phyloP scores from a whole-genome alignment of 2,888 invertebrate species.

The Volucella inflata region DNA sequence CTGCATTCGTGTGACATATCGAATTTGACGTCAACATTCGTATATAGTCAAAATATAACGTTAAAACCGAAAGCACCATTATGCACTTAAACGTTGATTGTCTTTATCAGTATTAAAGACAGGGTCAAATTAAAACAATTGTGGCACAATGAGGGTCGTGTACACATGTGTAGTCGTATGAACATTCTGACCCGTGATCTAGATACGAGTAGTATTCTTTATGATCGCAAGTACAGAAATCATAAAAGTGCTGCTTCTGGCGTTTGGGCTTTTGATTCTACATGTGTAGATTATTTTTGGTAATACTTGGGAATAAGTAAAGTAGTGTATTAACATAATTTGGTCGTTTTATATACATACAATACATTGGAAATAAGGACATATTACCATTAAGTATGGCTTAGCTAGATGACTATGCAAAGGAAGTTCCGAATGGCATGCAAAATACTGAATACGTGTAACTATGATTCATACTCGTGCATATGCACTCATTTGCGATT shows the following conservation, averaged over 20 bases:
- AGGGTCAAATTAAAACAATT: slow-evolving; percentile 59
- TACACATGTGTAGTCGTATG: not conserved
- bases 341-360: slow-evolving; percentile 24
- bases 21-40: slow-evolving; percentile 42
- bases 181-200: too few relatives aligned
- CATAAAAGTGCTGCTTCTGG: slow-evolving; percentile 11
- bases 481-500: too few relatives aligned
- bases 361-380: not conserved
- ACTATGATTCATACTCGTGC: too few relatives aligned
- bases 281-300: not conserved
- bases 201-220: not conserved
- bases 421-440: too few relatives aligned
- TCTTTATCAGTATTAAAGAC: slow-evolving; percentile 66
- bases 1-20: slow-evolving; percentile 46
- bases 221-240: slow-evolving; percentile 13
- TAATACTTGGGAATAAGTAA: slow-evolving; percentile 27
- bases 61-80: slow-evolving; percentile 46
- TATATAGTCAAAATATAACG: slow-evolving; percentile 2
- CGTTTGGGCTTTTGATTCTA: slow-evolving; percentile 8
- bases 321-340: slow-evolving; percentile 63
- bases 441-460: too few relatives aligned
- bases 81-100: slow-evolving; percentile 65
- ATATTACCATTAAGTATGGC: slow-evolving; percentile 36
- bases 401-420: not conserved
- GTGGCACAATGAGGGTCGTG: slow-evolving; percentile 23